Base-by-base conservation (phyloP, 2,888 invertebrate species). In the Leptinotarsa tumamoca region DNA sequence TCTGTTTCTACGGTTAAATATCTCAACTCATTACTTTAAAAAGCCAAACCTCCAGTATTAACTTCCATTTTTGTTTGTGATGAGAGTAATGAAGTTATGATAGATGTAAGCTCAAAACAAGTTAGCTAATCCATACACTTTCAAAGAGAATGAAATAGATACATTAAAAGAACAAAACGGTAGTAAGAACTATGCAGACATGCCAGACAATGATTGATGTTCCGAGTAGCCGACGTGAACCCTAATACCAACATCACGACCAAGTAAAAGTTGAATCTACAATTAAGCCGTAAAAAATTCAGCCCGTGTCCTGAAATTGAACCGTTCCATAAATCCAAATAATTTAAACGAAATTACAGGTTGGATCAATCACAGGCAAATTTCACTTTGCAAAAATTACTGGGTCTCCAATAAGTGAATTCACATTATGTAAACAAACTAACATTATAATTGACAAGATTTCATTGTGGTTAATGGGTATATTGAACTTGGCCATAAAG, bases 401-500 rank as follows among this genome's bases (percentile, higher is more conserved):
- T 18, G 49, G 61, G 58, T 49, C 18, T 58, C 17, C 58, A 58
- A 10, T 49, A n/a, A 63, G 43, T n/a, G n/a, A 33, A 61, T 61
- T 61, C 15, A 52, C 67, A 72, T 72, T 77, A 73, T 69, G 71
- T 67, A 77, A 72, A 77, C 70, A 49, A 49, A 56, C 18, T 54
- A 77, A 70, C 69, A 72, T 58, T 68, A 56, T 76, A 68, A 73
- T 73, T 71, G 71, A 52, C 70, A 63, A 69, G 72, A 51, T 77
- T 67, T 70, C 56, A 61, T 71, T 71, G 71, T 67, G 70, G 66
- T 63, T 75, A 75, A 78, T 78, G 71, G 75, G 71, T 73, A 71
- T 78, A 70, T 75, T 75, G 78, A 78, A 78, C 78, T 78, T 75
- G 73, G 73, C 73, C 71, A 23, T 33, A 43, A 49, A 70, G 58